Conservation (phyloP, 2,888 invertebrate genomes). For the Orchestes rusci region DNA sequence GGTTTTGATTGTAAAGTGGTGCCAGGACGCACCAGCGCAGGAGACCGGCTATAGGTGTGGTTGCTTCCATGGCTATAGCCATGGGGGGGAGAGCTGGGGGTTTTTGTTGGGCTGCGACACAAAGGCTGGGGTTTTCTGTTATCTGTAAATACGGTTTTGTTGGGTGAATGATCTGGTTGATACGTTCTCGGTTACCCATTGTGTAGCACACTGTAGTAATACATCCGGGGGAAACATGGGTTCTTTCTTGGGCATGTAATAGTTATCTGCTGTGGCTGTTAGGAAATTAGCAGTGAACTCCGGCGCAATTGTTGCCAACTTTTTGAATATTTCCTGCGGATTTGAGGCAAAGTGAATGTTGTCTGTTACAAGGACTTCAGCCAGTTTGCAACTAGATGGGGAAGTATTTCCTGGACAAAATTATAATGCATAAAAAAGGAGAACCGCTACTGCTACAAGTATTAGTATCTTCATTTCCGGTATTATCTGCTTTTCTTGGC, state of each 20-base stretch:
- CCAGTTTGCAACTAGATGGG: constrained; percentile 64
- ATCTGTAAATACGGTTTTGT: constrained; percentile 38
- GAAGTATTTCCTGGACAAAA: constrained; percentile 54
- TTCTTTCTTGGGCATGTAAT: constrained; percentile 43
- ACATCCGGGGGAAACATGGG: constrained; percentile 54
- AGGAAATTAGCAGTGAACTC: constrained; percentile 85
- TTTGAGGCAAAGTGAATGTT: constrained; percentile 73
- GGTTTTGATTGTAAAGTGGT: constrained; percentile 48
- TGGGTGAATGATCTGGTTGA: background rate
- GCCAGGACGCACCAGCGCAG: constrained; percentile 69
- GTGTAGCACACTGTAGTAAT: constrained; percentile 60
- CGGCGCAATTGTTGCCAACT: constrained; percentile 68
- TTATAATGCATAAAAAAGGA: too few species aligned
- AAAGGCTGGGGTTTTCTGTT: constrained; percentile 56
- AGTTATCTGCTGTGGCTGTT: constrained; percentile 76
- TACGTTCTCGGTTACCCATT: constrained; percentile 53
- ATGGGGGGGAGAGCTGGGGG: constrained; percentile 65
- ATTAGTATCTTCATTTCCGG: too few species aligned
- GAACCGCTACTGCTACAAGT: too few species aligned
- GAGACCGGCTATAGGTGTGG: constrained; percentile 75
- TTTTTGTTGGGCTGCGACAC: constrained; percentile 60
- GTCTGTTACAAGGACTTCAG: constrained; percentile 71
- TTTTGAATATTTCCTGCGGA: constrained; percentile 60
- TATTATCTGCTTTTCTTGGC: too few species aligned
- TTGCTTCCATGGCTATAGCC: constrained; percentile 77